Percentiles rank a stretch among this genome's conserved stretches.
phyloP scores from a whole-genome alignment of 2,797 vertebrate species.

The Squalus acanthias region DNA sequence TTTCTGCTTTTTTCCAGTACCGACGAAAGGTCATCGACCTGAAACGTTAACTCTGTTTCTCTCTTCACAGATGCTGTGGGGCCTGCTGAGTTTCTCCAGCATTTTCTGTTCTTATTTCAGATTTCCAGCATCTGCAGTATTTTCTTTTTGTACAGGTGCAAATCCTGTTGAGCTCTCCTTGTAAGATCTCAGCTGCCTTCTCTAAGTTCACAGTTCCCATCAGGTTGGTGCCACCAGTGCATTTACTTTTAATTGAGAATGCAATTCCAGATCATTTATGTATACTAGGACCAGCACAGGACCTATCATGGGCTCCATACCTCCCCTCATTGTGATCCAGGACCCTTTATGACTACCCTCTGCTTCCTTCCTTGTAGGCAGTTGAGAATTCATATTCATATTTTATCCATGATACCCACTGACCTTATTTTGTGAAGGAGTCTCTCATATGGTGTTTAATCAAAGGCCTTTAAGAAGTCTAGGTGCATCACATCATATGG shows the following conservation, averaged over 20 bases:
- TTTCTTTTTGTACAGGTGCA: not conserved
- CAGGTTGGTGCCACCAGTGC: not conserved
- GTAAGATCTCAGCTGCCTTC: not conserved
- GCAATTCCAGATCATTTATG: not conserved
- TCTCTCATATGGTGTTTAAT: not conserved
- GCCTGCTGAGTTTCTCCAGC: too few relatives aligned
- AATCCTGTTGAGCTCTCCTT: not conserved
- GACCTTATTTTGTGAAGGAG: not conserved
- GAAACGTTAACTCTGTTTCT: too few relatives aligned
- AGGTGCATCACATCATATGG: not conserved
- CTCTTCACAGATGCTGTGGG: too few relatives aligned
- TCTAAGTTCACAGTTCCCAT: not conserved
- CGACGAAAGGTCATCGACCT: too few relatives aligned
- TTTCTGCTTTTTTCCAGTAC: too few relatives aligned
- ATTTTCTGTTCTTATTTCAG: too few relatives aligned
- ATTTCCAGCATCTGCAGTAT: too few relatives aligned
- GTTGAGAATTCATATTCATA: not conserved
- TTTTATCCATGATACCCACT: not conserved
- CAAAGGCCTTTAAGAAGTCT: not conserved
- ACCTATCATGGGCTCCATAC: not conserved
- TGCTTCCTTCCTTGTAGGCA: not conserved
- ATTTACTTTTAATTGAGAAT: not conserved
- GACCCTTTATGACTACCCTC: not conserved
- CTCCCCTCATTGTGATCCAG: not conserved
- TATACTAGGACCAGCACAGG: not conserved